Percentiles rank a stretch among this genome's conserved stretches.
These are phyloP conservation scores for Lysandra coridon DNA, from an alignment of 2,888 invertebrate species.

Conservation along the genomic window DNA sequence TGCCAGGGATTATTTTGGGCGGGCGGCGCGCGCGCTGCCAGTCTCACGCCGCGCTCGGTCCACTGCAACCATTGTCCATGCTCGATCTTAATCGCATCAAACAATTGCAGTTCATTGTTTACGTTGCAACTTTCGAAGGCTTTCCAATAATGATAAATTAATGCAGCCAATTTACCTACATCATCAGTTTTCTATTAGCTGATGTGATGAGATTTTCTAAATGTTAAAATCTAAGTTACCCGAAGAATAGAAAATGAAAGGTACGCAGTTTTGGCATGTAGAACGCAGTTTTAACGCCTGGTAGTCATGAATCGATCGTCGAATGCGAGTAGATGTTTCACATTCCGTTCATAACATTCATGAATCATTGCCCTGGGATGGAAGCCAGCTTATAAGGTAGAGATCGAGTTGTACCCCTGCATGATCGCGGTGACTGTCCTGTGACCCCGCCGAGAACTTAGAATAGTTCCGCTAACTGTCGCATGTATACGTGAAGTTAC, in stretches of 20 bases:
- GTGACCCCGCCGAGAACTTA: constrained; percentile 26
- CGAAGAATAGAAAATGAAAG: constrained; percentile 33
- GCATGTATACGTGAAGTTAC: constrained; percentile 33
- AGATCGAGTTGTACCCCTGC: constrained; percentile 14
- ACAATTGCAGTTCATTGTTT: constrained; percentile 13
- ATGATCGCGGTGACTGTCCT: constrained; percentile 3
- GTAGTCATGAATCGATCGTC: constrained; percentile 18
- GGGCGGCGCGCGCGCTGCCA: constrained; percentile 69
- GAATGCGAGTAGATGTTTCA: constrained; percentile 15
- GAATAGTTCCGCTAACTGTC: constrained; percentile 38
- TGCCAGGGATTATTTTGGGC: constrained; percentile 73
- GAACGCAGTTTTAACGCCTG: constrained; percentile 16
- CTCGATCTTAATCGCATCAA: constrained; percentile 29
- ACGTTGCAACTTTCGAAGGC: neutral
- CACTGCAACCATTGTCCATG: constrained; percentile 42
- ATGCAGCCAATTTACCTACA: constrained; percentile 4
- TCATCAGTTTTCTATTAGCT: neutral
- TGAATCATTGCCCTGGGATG: constrained; percentile 27
- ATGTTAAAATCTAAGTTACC: neutral
- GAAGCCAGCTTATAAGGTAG: constrained; percentile 27
- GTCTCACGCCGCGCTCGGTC: constrained; percentile 63
- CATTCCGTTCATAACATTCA: neutral
- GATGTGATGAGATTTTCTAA: constrained; percentile 13
- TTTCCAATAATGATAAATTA: constrained; percentile 10
- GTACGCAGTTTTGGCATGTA: constrained; percentile 33